phyloP scores from a whole-genome alignment of 2,888 invertebrate genomes.

The Bibio marci region DNA sequence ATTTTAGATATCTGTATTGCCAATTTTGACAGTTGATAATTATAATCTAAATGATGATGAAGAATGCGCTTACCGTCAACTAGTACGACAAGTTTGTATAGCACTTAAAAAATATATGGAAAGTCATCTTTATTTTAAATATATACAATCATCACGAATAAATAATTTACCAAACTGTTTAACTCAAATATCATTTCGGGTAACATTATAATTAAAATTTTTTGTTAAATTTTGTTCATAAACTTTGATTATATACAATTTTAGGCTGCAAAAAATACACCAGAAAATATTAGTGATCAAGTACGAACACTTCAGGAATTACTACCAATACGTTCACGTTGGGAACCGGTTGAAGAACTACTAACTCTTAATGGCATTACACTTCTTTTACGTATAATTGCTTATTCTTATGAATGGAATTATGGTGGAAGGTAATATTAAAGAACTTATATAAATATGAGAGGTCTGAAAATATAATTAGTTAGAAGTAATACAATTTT shows the following conservation, averaged over 20 bases:
- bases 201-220: constrained; percentile 10
- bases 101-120: constrained; percentile 82
- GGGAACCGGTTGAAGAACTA: constrained; percentile 82
- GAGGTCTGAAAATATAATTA: neutral
- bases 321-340: constrained; percentile 57
- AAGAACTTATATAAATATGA: no score
- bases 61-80: constrained; percentile 76
- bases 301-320: constrained; percentile 63
- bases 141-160: constrained; percentile 48
- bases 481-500: neutral
- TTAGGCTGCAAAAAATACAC: constrained; percentile 44
- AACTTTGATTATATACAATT: neutral
- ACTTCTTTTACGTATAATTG: constrained; percentile 69
- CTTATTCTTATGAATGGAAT: constrained; percentile 83
- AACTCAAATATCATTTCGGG: constrained; percentile 31
- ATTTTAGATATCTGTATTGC: constrained; percentile 60
- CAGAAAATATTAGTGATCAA: constrained; percentile 74
- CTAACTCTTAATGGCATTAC: constrained; percentile 67
- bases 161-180: constrained; percentile 29
- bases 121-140: constrained; percentile 67
- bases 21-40: constrained; percentile 60
- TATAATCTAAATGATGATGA: constrained; percentile 65
- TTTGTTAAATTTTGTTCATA: neutral
- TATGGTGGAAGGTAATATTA: constrained; percentile 64
- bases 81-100: constrained; percentile 78